Evolutionary conservation across 2,797 vertebrate genomes (phyloP), one percentile per base, ranked within the genome.

Genomic region (Sebastolobus alascanus): DNA sequence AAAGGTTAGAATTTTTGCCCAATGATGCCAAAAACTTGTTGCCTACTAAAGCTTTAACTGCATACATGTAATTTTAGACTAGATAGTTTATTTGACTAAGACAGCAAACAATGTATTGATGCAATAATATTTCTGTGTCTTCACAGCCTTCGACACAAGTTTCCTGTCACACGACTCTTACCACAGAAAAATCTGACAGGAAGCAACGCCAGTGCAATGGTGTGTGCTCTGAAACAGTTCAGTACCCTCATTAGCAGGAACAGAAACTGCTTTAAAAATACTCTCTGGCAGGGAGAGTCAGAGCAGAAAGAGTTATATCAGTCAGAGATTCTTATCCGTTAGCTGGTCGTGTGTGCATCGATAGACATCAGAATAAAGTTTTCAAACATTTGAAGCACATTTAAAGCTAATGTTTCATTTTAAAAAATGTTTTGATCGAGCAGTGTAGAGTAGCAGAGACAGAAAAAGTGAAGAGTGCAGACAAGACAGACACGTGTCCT

Each of bases 111-210:
- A 33, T 54, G 35, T 56, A n/a, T 4, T 27, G 14, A 38, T 68
- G 22, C 35, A 52, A 27, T 68, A 63, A 9, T 59, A 40, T 68
- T 60, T 84, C 13, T 61, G 46, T 27, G 18, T 66, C 33, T 37
- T 71, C 22, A 68, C 22, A 68, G 27, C 22, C 8, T 35, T 40
- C 40, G 14, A 64, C 22, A 6, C 55, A 5, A 2, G 40, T 72
- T 87, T 88, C 81, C 83, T 87, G 80, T 91, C 78, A 82, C 54
- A 16, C 11, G 27, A 2, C n/a, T 64, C 66, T 60, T 70, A 73
- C 63, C 40, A 40, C 70, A 86, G 9, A 81, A 33, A 5, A 22
- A 63, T 56, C 22, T 84, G 22, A 87, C 82, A 87, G 76, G 85
- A 92, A 90, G 50, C 52, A 2, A 22, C 68, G 65, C 35, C 14